A percentile compares a stretch with the other conserved stretches of the same genome.
Evolutionary conservation across 92 coral and sea anemone genomes (phyloP).

Genomic region (Epizoanthus illoricatus): DNA sequence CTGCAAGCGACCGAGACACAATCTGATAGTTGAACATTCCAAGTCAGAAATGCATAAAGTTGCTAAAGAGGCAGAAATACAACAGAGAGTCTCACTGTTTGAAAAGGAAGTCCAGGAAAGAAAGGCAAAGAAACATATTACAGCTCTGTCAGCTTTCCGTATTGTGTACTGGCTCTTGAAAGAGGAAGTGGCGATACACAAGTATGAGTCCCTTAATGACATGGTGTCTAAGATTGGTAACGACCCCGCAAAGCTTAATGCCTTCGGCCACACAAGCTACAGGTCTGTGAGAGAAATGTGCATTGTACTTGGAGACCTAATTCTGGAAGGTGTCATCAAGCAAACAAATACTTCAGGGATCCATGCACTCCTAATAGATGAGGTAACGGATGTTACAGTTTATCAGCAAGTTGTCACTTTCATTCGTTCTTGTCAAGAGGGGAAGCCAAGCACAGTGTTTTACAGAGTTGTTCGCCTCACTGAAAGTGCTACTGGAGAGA

Average conservation of each 20-base stretch:
- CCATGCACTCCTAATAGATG: conserved; percentile 25
- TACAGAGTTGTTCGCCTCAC: conserved; percentile 4
- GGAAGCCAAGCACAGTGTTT: conserved; percentile 29
- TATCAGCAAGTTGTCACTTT: conserved; percentile 21
- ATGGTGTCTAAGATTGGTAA: conserved; percentile 27
- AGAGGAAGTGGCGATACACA: conserved; percentile 5
- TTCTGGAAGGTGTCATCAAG: neutral
- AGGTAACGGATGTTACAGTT: conserved; percentile 26
- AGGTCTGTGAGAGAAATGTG: conserved; percentile 18
- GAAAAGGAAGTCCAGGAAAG: neutral
- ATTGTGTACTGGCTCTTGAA: conserved; percentile 24
- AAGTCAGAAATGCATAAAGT: conserved; percentile 26
- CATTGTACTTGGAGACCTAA: conserved; percentile 14
- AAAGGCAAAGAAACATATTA: neutral
- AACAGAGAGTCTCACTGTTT: neutral
- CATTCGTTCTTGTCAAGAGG: conserved; percentile 25
- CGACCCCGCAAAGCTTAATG: conserved; percentile 16
- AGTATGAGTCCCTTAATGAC: conserved; percentile 12
- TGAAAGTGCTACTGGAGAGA: conserved; percentile 24
- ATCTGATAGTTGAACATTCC: conserved; percentile 18
- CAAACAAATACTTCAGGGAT: conserved; percentile 10
- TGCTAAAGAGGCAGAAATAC: neutral
- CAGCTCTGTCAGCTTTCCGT: conserved; percentile 15
- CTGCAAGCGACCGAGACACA: conserved; percentile 11
- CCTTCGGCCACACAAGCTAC: conserved; percentile 20